Evolutionary conservation across 2,797 vertebrate species (phyloP), one percentile per base, ranked within the genome.

Genomic region (Chaunax sp.): DNA sequence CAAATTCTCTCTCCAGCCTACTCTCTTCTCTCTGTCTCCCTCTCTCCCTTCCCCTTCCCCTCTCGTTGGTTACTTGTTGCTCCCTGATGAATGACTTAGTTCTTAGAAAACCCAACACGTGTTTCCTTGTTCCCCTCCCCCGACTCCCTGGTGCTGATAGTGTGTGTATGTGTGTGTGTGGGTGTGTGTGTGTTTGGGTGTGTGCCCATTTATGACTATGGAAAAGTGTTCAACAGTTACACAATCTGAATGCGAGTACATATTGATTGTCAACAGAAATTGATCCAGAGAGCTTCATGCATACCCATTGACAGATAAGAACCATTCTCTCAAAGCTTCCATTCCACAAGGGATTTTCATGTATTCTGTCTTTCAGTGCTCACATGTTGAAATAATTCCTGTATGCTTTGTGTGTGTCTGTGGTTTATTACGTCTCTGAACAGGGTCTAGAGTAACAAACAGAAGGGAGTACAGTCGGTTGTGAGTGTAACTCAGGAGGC

Each of bases 71-170:
- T 67, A 4, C 66, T 55, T 52, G 62, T 55, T 65, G 18, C 68
- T 83, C 61, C 55, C 79, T 68, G 64, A 63, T 83, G 81, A 85
- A 82, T 82, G 64, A 46, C 46, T 75, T 46, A 67, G 69, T 90
- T 90, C 90, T 86, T 77, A 78, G 87, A 90, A 91, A 87, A 63
- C 65, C 35, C 33, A 50, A 62, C 85, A 87, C 81, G 68, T 88
- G 83, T 54, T 80, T 86, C 65, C 68, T 70, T 78, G 61, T 81
- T n/a, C n/a, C 79, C 69, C 69, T 51, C 20, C 66, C 41, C 35
- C 0, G 23, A 14, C 37, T 65, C 63, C 45, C 40, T 69, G 28
- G 25, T 22, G 52, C 55, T 69, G 62, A 64, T 20, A 46, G 55
- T 33, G 26, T 47, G 22, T 60, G 47, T 57, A 28, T 69, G 40